These are phyloP conservation scores for Podabrus alpinus DNA, from an alignment of 2,888 invertebrate species.

Conservation along the genomic window DNA sequence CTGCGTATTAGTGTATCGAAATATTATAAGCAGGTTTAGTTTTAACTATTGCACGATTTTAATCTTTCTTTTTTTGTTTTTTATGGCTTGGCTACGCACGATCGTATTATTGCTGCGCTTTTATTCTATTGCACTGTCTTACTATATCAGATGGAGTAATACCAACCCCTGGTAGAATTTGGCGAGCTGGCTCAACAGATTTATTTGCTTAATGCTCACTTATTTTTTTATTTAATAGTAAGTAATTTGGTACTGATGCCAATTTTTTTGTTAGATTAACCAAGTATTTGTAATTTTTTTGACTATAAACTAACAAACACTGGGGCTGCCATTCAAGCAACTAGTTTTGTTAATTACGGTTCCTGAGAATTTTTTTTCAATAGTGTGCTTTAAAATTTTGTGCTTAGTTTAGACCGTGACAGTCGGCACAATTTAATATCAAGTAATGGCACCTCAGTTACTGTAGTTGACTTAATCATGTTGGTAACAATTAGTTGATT, in stretches of 20 bases:
- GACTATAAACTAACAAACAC: neutral
- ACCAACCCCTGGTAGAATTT: slow-evolving; percentile 54
- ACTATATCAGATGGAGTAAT: slow-evolving; percentile 45
- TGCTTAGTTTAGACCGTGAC: neutral
- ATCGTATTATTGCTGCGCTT: slow-evolving; percentile 47
- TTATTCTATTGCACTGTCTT: slow-evolving; percentile 40
- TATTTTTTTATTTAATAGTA: slow-evolving; percentile 20
- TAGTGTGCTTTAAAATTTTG: neutral
- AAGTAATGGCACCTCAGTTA: neutral
- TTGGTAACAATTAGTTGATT: neutral
- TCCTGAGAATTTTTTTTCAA: neutral
- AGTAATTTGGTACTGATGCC: slow-evolving; percentile 13
- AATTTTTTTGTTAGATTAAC: slow-evolving; percentile 1
- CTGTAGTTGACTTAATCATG: neutral
- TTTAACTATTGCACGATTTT: slow-evolving; percentile 38
- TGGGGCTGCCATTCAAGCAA: neutral
- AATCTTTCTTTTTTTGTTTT: slow-evolving; percentile 43
- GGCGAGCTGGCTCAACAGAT: slow-evolving; percentile 54
- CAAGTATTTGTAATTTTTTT: neutral
- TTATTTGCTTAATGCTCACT: slow-evolving; percentile 51
- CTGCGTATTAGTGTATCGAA: slow-evolving; percentile 45
- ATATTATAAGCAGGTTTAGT: slow-evolving; percentile 46
- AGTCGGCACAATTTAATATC: neutral
- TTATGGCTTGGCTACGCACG: slow-evolving; percentile 48
- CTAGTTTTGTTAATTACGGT: neutral